These are phyloP conservation scores for Parauchenoglanis ngamensis DNA, from an alignment of 2,797 vertebrate species.

Conservation along the genomic window DNA sequence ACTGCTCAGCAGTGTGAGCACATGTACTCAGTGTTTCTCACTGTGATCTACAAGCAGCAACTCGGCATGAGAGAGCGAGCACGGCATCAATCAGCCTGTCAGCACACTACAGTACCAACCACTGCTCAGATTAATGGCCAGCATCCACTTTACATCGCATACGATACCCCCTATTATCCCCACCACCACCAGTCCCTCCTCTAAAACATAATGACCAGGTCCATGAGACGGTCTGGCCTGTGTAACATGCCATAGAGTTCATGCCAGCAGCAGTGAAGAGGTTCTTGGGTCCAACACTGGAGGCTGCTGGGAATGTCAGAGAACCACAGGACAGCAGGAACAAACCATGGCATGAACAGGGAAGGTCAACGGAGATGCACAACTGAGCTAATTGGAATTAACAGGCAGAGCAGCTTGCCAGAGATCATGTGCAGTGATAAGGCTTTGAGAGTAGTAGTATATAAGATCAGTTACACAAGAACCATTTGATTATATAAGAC, in stretches of 20 bases:
- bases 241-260: conserved; percentile 28
- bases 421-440: conserved; percentile 36
- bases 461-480: neutral
- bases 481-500: neutral
- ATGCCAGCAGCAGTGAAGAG: conserved; percentile 36
- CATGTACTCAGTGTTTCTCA: conserved; percentile 78
- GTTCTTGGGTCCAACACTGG: conserved; percentile 30
- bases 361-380: conserved; percentile 68
- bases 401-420: conserved; percentile 72
- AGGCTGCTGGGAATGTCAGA: conserved; percentile 45
- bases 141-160: conserved; percentile 73
- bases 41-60: conserved; percentile 70
- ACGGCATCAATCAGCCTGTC: conserved; percentile 72
- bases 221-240: conserved; percentile 21
- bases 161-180: conserved; percentile 53
- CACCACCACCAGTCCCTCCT: conserved; percentile 36
- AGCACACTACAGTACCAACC: conserved; percentile 69
- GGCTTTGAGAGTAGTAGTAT: neutral
- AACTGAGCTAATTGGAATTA: conserved; percentile 78
- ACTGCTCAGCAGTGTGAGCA: conserved; percentile 63
- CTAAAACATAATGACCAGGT: conserved; percentile 43
- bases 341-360: conserved; percentile 53
- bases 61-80: conserved; percentile 62
- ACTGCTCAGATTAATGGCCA: conserved; percentile 73
- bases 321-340: conserved; percentile 50